Conservation (phyloP, 2,113 vertebrate species). For the Aptenodytes patagonicus region DNA sequence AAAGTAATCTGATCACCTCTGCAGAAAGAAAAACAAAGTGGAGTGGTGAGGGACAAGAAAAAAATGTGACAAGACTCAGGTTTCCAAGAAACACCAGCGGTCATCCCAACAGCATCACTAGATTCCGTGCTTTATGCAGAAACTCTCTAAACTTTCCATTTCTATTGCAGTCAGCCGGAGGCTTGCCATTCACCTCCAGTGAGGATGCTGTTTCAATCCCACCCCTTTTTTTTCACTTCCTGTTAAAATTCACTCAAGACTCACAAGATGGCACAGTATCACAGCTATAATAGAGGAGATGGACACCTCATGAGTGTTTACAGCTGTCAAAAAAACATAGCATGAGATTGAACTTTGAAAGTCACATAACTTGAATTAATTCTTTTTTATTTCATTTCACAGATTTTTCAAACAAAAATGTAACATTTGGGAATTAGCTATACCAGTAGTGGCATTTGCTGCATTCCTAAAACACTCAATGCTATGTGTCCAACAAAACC, state of each 20-base stretch:
- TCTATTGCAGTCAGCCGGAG: not conserved
- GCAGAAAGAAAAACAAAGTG: not conserved
- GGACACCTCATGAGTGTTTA: not conserved
- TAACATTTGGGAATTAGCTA: not conserved
- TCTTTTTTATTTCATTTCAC: not conserved
- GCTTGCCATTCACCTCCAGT: not conserved
- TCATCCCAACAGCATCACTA: not conserved
- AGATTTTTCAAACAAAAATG: not conserved
- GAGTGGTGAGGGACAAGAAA: not conserved
- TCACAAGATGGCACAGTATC: not conserved
- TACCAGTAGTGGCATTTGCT: not conserved
- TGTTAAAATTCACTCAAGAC: not conserved
- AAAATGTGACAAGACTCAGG: not conserved
- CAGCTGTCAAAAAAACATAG: not conserved
- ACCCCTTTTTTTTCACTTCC: not conserved
- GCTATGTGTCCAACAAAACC: not conserved
- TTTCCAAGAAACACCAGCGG: not conserved
- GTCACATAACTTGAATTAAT: not conserved
- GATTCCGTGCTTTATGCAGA: not conserved
- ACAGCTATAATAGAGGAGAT: not conserved
- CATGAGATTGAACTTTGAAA: not conserved
- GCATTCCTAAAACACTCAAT: not conserved
- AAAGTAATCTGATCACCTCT: not conserved
- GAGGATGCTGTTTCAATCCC: not conserved
- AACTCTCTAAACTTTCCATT: not conserved